Base-by-base conservation (phyloP, 1,140 invertebrate genomes). In the Drosophila yakuba region DNA sequence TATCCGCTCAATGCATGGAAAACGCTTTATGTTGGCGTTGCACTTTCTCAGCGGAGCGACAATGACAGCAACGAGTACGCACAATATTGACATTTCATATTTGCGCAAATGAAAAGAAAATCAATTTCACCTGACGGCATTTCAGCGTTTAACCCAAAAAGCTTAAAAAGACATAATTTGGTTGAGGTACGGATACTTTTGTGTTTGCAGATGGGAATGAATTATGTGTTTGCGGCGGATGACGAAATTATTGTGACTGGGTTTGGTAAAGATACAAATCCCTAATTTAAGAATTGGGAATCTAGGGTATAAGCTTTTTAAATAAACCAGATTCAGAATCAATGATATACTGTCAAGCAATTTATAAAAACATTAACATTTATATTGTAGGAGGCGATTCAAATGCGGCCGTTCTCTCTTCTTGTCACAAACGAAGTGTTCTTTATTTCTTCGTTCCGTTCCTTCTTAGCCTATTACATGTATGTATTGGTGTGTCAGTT, bases 71-170 rank as follows among this genome's bases (percentile, higher is more conserved):
- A 45, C 59, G 51, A 47, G 67, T 72, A 82, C 78, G 81, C 80
- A 89, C 88, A 91, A 90, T 91, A 91, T 91, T 91, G 90, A 90
- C 86, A 78, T 80, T 91, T 91, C 78, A 91, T 91, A 91, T 91
- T 91, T 91, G 83, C 90, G 64, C 90, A 91, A 91, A 90, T 83
- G 90, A 91, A 91, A 90, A 89, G 86, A 90, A 91, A 91, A 91
- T 91, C 90, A 91, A 91, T 91, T 91, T 91, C 90, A 91, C 90
- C 83, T 90, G 83, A 64, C 72, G 83, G 74, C 77, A 88, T 90
- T 91, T 91, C 67, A 58, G 62, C 86, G 66, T 69, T 91, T 90
- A 90, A 91, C 90, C 90, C 75, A 82, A 78, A 89, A 73, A 80
- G 61, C 48, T 63, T 54, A 50, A 62, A 71, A 78, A 68, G 25